Percentiles rank a stretch among this genome's conserved stretches.
phyloP scores from a whole-genome alignment of 2,797 vertebrate species.

The Sorex maritimensis region DNA sequence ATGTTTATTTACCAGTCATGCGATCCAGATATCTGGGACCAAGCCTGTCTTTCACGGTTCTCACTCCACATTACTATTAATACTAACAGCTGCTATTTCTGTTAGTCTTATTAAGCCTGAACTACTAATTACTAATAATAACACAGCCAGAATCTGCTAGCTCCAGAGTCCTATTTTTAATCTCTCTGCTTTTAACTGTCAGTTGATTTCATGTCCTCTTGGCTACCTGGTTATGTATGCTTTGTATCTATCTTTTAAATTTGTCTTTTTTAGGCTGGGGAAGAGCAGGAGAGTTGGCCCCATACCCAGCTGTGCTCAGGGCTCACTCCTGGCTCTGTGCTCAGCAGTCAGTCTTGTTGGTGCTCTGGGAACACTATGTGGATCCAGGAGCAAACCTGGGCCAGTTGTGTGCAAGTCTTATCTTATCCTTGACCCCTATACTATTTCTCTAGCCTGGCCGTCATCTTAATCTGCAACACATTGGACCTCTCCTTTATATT shows the following conservation, averaged over 20 bases:
- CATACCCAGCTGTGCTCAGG: too few relatives aligned
- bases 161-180: not conserved
- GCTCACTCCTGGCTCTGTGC: too few relatives aligned
- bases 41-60: not conserved
- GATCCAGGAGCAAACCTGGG: too few relatives aligned
- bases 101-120: not conserved
- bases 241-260: not conserved
- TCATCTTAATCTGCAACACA: not conserved
- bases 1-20: not conserved
- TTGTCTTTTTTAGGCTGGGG: not conserved
- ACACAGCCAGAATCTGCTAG: not conserved
- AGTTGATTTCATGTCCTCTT: not conserved
- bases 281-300: too few relatives aligned
- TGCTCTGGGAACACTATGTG: too few relatives aligned
- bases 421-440: too few relatives aligned
- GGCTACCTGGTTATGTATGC: not conserved
- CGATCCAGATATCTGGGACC: not conserved
- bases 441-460: too few relatives aligned
- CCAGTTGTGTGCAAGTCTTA: too few relatives aligned
- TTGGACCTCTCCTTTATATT: not conserved
- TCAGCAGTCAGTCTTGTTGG: too few relatives aligned
- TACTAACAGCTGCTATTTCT: constrained; percentile 25
- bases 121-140: constrained; percentile 11
- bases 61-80: not conserved
- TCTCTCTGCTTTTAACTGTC: not conserved